Percentiles rank a stretch among this genome's conserved stretches.
These are phyloP conservation scores for Atrichornis clamosus DNA, from an alignment of 2,113 vertebrate species.

Conservation along the genomic window DNA sequence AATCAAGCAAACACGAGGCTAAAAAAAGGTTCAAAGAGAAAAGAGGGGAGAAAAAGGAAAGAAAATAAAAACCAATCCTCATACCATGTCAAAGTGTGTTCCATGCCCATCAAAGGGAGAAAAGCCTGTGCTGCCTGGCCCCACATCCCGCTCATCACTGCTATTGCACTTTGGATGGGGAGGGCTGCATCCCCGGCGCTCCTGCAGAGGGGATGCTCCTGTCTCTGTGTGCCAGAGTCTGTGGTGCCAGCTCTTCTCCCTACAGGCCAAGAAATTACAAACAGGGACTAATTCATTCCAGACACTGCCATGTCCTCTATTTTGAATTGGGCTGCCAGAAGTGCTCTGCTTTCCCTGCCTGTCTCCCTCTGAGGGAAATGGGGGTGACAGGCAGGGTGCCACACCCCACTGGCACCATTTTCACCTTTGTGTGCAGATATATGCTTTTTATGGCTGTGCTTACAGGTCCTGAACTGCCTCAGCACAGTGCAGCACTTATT, in stretches of 20 bases:
- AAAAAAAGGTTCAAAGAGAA: neutral
- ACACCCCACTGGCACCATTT: accelerated
- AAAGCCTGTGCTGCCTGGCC: neutral
- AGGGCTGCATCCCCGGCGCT: neutral
- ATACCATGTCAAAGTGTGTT: neutral
- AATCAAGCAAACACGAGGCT: neutral
- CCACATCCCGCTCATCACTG: accelerated
- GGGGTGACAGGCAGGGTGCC: accelerated
- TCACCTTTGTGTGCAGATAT: neutral
- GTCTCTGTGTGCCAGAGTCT: neutral
- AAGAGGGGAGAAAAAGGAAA: neutral
- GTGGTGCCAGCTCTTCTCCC: neutral
- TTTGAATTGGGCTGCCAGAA: neutral
- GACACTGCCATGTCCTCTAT: neutral
- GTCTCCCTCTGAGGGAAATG: accelerated
- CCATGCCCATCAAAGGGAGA: conserved; percentile 50
- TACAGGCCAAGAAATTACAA: neutral
- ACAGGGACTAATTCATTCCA: neutral
- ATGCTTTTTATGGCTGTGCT: accelerated
- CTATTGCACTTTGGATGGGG: accelerated
- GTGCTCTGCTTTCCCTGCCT: accelerated
- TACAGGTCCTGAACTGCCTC: neutral
- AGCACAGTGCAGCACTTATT: accelerated
- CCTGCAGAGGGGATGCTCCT: neutral
- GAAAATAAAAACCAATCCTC: neutral